Evolutionary conservation across 2,888 invertebrate species (phyloP), one percentile per base, ranked within the genome.

Genomic region (Leucophenga montana): DNA sequence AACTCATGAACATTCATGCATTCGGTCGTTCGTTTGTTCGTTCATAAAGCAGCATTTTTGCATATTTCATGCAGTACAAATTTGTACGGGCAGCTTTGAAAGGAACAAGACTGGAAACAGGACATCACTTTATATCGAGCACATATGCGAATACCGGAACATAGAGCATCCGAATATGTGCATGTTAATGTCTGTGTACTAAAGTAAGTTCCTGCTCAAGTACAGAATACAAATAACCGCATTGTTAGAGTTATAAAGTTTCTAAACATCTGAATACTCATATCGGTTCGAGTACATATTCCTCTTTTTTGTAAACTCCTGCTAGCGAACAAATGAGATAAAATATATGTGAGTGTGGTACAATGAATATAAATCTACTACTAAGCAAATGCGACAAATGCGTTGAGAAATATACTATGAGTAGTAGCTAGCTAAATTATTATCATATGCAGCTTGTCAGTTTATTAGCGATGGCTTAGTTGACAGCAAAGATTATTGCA

Each of bases 1-100:
- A 77, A 79, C 74, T 67, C 74, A 68, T 71, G 73, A 72, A 78
- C 78, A 79, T 80, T 73, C 77, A 74, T 78, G 78, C 79, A 77
- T 78, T 79, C 50, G n/a, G 77, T 39, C 39, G 8, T 39, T 11
- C 39, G 73, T 77, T 76, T 75, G 75, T 79, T 77, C 76, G 11
- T 27, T n/a, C 22, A 65, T 65, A 50, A 53, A 65, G 31, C 31
- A 18, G 57, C n/a, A 57, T 67, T 57, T 22, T 46, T 56, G 46
- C 46, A 46, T 56, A 56, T 74, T 78, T 77, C 73, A 71, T 76
- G 78, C 74, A 78, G 77, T 73, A 70, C 71, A 79, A 27, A 48
- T 78, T 74, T 74, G 75, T 72, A 70, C 33, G 48, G 62, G 20
- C 61, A 61, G 33, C 70, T 74, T 56, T 56, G 57, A 22, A 57